These are phyloP conservation scores for Burhinus oedicnemus DNA, from an alignment of 2,113 vertebrate genomes.

Conservation along the genomic window DNA sequence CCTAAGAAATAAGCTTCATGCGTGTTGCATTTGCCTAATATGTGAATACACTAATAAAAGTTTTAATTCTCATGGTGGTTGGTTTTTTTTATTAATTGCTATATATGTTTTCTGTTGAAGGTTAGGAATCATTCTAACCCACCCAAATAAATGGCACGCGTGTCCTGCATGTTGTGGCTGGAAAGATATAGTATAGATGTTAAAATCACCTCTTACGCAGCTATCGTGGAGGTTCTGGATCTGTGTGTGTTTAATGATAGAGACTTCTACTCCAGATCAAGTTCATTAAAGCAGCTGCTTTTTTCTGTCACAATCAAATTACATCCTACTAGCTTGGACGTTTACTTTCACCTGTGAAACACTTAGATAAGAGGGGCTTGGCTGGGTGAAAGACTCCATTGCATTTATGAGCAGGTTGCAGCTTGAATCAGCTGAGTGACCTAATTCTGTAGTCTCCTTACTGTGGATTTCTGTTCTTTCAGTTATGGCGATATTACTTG, in stretches of 20 bases:
- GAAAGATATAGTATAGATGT: not conserved
- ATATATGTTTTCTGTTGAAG: fast-evolving
- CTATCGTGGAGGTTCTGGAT: not conserved
- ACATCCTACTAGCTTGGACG: not conserved
- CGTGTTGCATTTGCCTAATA: slow-evolving; percentile 93
- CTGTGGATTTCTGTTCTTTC: not conserved
- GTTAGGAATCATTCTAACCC: not conserved
- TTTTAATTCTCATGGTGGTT: slow-evolving; percentile 82
- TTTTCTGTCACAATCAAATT: not conserved
- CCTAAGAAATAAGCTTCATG: slow-evolving; percentile 86
- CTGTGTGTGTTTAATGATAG: not conserved
- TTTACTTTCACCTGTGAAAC: not conserved
- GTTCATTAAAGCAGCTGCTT: not conserved
- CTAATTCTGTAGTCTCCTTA: not conserved
- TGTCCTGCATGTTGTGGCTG: not conserved
- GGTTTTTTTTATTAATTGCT: not conserved
- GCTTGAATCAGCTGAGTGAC: not conserved
- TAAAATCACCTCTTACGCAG: not conserved
- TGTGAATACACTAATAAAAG: slow-evolving; percentile 95
- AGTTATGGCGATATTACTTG: fast-evolving
- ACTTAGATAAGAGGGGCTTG: not conserved
- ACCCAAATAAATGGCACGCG: not conserved
- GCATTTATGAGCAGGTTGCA: not conserved
- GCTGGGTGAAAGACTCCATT: not conserved
- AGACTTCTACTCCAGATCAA: not conserved